Conservation (phyloP, 2,888 invertebrate genomes). For the Acanthosepion lycidas region DNA sequence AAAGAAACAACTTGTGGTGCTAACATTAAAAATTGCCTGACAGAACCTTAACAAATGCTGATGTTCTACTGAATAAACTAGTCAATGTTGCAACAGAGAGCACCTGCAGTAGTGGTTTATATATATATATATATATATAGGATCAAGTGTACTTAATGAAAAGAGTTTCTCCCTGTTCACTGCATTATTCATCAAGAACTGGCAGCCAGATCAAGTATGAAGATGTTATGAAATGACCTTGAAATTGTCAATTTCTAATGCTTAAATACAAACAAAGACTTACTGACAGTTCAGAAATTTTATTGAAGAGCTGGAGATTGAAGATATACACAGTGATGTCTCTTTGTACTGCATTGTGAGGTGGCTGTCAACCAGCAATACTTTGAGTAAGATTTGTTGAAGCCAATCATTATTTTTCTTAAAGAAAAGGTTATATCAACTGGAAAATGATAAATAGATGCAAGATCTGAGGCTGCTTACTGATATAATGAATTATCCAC, state of each 20-base stretch:
- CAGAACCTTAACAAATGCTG: not conserved
- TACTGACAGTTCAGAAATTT: not conserved
- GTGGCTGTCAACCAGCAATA: not conserved
- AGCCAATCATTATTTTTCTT: not conserved
- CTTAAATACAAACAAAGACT: not conserved
- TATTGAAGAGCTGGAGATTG: not conserved
- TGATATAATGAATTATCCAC: not conserved
- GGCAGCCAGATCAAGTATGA: not conserved
- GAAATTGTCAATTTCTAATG: not conserved
- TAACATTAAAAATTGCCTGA: not conserved
- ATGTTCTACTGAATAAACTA: not conserved
- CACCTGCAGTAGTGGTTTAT: not conserved
- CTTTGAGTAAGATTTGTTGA: not conserved
- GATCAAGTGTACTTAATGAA: not conserved
- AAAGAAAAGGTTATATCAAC: not conserved
- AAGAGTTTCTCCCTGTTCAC: not conserved
- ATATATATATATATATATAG: not conserved
- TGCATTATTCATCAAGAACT: not conserved
- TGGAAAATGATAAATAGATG: not conserved
- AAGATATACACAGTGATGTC: not conserved
- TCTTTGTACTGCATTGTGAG: not conserved
- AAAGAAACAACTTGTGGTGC: conserved; percentile 35
- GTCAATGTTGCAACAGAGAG: too few species aligned
- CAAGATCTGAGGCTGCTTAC: not conserved
- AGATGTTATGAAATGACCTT: not conserved